A percentile compares a stretch with the other conserved stretches of the same genome.
These are phyloP conservation scores for Clarias gariepinus DNA, from an alignment of 2,113 vertebrate species.

Conservation along the genomic window DNA sequence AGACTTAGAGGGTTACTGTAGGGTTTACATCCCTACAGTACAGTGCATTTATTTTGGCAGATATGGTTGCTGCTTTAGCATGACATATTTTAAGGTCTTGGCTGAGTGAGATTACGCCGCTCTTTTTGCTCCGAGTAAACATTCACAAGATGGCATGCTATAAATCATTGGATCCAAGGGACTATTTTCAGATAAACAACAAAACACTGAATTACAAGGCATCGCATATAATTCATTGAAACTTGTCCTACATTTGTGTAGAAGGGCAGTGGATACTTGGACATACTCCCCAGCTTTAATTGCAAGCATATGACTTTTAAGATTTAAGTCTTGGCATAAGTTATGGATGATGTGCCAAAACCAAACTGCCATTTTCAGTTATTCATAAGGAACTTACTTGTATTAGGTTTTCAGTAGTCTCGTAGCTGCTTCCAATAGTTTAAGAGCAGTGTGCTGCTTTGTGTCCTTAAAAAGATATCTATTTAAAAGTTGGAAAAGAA, in stretches of 20 bases:
- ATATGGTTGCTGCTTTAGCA: not conserved
- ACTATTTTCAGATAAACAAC: not conserved
- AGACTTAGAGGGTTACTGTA: too few relatives aligned
- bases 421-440: not conserved
- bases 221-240: not conserved
- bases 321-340: not conserved
- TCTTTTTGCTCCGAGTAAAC: not conserved
- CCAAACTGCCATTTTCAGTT: not conserved
- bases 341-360: slow-evolving; percentile 8
- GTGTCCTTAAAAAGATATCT: not conserved
- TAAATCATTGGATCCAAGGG: not conserved
- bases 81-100: slow-evolving; percentile 8
- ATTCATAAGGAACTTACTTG: not conserved
- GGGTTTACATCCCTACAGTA: not conserved
- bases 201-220: not conserved
- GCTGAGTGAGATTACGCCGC: not conserved
- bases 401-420: slow-evolving; percentile 6
- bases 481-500: not conserved
- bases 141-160: not conserved
- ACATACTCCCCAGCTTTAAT: not conserved
- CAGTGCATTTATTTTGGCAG: slow-evolving; percentile 11
- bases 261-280: not conserved
- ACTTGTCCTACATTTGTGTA: slow-evolving; percentile 4
- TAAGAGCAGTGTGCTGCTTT: not conserved
- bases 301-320: slow-evolving; percentile 18